Evolutionary conservation across 2,113 vertebrate species (phyloP).

Genomic region (Bambusicola thoracicus): DNA sequence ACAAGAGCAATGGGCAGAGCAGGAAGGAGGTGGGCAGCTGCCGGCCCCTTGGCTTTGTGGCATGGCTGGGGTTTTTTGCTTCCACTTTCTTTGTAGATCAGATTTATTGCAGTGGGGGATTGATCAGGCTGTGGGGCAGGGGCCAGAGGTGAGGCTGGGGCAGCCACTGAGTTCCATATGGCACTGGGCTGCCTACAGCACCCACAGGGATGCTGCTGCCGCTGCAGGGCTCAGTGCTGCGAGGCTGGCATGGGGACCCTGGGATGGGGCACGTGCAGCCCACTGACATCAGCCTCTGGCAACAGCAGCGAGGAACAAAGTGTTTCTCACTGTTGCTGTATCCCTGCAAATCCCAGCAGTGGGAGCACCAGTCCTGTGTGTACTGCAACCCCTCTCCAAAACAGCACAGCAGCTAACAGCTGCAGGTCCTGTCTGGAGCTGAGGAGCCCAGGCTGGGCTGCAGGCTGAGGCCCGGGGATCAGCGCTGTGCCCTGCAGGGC

Average conservation of each 20-base stretch:
- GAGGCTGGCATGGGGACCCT: not conserved
- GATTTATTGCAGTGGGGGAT: not conserved
- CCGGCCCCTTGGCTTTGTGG: too few relatives aligned
- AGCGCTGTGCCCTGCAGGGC: not conserved
- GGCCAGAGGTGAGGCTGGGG: not conserved
- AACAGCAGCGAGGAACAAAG: slow-evolving; percentile 62
- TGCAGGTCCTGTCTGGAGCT: too few relatives aligned
- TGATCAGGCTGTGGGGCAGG: not conserved
- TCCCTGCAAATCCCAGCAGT: not conserved
- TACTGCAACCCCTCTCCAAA: not conserved
- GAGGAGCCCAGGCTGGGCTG: not conserved
- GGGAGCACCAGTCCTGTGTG: not conserved
- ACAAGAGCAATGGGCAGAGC: not conserved
- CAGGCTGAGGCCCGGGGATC: not conserved
- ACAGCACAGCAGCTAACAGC: not conserved
- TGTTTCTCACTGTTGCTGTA: not conserved
- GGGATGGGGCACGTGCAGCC: slow-evolving; percentile 20
- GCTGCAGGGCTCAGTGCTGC: not conserved
- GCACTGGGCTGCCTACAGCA: not conserved
- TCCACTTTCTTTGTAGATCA: not conserved
- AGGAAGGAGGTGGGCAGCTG: slow-evolving; percentile 4
- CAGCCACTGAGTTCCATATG: fast-evolving
- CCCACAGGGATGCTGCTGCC: fast-evolving
- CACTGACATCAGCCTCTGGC: slow-evolving; percentile 68
- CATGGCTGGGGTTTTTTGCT: not conserved